phyloP scores from a whole-genome alignment of 2,113 vertebrate species.

The Camelus dromedarius region DNA sequence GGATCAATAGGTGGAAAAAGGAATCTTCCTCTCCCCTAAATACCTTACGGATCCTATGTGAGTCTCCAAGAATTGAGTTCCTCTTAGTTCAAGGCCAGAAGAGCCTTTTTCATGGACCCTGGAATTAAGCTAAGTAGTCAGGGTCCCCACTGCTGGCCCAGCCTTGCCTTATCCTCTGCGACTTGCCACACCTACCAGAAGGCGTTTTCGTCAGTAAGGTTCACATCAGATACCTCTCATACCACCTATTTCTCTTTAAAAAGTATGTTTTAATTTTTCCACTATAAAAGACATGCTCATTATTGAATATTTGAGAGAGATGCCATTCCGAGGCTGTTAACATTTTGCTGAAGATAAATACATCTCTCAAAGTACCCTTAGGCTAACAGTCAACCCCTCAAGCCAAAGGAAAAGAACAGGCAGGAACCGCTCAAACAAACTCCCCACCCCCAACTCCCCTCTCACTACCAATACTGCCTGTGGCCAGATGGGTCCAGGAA shows the following conservation, averaged over 20 bases:
- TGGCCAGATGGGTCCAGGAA: neutral
- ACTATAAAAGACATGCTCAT: neutral
- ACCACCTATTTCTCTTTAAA: neutral
- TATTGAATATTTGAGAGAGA: slow-evolving; percentile 36
- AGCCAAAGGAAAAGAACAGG: neutral
- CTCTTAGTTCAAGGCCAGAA: neutral
- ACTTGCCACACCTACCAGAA: neutral
- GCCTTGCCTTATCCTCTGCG: neutral
- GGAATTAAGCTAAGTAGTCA: neutral
- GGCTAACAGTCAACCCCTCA: neutral
- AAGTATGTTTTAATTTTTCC: neutral
- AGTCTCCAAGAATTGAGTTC: neutral
- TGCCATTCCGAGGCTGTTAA: neutral
- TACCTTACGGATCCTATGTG: neutral
- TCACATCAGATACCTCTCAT: neutral
- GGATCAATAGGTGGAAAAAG: neutral
- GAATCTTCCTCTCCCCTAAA: neutral
- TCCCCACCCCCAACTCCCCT: neutral
- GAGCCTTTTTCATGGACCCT: neutral
- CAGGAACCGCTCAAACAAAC: neutral
- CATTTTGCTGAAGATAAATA: neutral
- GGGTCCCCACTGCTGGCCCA: neutral
- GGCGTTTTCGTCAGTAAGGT: neutral
- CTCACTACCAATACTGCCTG: neutral
- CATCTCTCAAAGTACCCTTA: neutral